Conservation (phyloP, 2,888 invertebrate genomes). For the Plemyria rubiginata region DNA sequence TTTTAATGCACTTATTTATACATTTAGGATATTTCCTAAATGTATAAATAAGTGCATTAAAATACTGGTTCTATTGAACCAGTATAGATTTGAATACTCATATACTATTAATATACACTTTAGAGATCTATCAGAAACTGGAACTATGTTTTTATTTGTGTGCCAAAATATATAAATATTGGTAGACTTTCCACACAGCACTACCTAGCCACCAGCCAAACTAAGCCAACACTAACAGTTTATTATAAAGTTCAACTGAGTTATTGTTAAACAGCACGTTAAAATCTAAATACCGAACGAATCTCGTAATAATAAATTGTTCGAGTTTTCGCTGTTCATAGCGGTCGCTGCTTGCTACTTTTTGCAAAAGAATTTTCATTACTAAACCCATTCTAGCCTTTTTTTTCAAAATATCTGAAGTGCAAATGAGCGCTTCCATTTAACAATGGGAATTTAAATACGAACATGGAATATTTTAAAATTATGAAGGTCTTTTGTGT, state of each 20-base stretch:
- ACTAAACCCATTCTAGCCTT: constrained; percentile 44
- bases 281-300: constrained; percentile 18
- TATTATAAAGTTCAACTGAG: background rate
- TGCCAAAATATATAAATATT: no score
- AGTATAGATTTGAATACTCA: background rate
- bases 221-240: no score
- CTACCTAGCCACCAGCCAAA: no score
- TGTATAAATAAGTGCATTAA: constrained; percentile 19
- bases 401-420: constrained; percentile 46
- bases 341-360: constrained; percentile 27
- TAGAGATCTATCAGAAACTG: no score
- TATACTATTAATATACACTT: no score
- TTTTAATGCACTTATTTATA: constrained; percentile 22
- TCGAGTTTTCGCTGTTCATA: constrained; percentile 25
- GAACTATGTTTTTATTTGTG: no score
- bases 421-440: constrained; percentile 46
- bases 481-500: constrained; percentile 10
- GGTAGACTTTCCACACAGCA: no score
- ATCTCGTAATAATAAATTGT: constrained; percentile 29
- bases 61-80: constrained; percentile 17
- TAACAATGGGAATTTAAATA: constrained; percentile 50
- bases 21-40: constrained; percentile 7
- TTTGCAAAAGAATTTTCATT: constrained; percentile 58
- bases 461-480: constrained; percentile 39
- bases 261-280: constrained; percentile 13